A percentile compares a stretch with the other conserved stretches of the same genome.
These are phyloP conservation scores for Acleris cristana DNA, from an alignment of 2,888 invertebrate genomes.

Conservation along the genomic window DNA sequence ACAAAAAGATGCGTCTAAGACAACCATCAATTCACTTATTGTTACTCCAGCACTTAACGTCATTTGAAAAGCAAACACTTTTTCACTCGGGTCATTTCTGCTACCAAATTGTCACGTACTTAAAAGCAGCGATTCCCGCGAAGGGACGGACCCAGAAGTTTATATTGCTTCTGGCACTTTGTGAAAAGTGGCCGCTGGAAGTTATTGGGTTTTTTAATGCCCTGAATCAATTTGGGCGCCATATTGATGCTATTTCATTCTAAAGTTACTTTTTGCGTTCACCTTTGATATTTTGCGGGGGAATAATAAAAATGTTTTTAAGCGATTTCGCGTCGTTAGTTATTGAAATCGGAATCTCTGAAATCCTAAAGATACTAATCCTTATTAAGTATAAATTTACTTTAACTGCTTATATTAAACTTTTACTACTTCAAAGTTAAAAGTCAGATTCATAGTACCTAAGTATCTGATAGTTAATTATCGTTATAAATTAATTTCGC, in stretches of 20 bases:
- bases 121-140: conserved; percentile 11
- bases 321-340: too few relatives aligned
- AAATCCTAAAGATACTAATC: too few relatives aligned
- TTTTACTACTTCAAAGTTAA: too few relatives aligned
- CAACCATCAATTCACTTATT: too few relatives aligned
- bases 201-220: conserved; percentile 3
- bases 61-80: background rate
- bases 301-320: too few relatives aligned
- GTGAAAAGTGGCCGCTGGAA: conserved; percentile 11
- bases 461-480: too few relatives aligned
- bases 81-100: background rate
- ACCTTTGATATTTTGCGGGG: background rate
- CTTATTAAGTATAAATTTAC: too few relatives aligned
- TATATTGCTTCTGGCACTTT: conserved; percentile 30
- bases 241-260: conserved; percentile 12
- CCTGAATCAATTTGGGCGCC: conserved; percentile 25
- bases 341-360: too few relatives aligned
- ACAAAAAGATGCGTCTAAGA: too few relatives aligned
- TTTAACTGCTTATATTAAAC: too few relatives aligned
- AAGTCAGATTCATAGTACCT: too few relatives aligned
- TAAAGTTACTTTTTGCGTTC: background rate
- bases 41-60: background rate
- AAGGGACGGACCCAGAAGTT: conserved; percentile 33
- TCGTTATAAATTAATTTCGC: too few relatives aligned
- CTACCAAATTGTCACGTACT: conserved; percentile 27